phyloP scores from a whole-genome alignment of 2,797 vertebrate genomes.

The Paramormyrops hopkinsi region DNA sequence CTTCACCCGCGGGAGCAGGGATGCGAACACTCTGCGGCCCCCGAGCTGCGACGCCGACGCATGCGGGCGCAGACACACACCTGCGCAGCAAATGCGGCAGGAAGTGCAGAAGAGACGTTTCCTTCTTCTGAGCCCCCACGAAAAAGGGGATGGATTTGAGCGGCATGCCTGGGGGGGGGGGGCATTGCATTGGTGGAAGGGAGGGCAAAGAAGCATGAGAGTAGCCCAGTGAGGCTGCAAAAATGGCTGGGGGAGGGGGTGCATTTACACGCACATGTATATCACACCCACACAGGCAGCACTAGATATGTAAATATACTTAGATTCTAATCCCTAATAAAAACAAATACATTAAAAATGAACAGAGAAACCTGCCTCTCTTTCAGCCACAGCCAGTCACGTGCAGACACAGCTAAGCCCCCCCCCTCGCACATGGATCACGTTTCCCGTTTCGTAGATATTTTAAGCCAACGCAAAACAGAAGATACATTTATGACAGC shows the following conservation, averaged over 20 bases:
- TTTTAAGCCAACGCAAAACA: slow-evolving; percentile 40
- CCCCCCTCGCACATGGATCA: slow-evolving; percentile 20
- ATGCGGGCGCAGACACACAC: background rate
- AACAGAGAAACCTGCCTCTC: background rate
- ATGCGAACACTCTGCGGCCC: background rate
- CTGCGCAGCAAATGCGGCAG: background rate
- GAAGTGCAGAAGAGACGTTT: background rate
- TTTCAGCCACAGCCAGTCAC: background rate
- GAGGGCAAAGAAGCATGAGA: background rate
- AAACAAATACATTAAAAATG: background rate
- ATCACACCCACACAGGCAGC: background rate
- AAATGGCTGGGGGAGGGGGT: too few relatives aligned
- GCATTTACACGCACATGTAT: background rate
- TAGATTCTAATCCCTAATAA: background rate
- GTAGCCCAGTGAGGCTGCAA: background rate
- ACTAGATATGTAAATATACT: background rate
- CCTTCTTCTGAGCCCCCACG: background rate
- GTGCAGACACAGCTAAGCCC: slow-evolving; percentile 24
- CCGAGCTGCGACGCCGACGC: too few relatives aligned
- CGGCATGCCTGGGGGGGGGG: slow-evolving; percentile 30
- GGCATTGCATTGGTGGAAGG: background rate
- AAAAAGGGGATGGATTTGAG: slow-evolving; percentile 9
- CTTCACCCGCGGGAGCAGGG: background rate
- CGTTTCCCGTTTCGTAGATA: slow-evolving; percentile 38
- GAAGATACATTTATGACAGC: slow-evolving; percentile 42